phyloP scores from a whole-genome alignment of 2,888 invertebrate genomes.

The Luperina testacea region DNA sequence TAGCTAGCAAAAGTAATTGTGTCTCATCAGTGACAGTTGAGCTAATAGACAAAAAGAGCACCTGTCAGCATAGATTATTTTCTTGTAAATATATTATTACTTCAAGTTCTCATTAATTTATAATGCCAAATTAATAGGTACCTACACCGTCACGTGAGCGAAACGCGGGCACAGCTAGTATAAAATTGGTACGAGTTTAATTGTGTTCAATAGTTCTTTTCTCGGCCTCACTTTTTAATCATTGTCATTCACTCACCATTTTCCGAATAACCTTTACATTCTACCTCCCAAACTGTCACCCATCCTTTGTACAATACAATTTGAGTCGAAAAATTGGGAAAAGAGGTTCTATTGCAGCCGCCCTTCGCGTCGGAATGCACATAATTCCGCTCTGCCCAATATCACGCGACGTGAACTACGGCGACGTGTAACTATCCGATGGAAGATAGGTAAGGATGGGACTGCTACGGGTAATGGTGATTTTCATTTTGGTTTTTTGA shows the following conservation, averaged over 20 bases:
- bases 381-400: constrained; percentile 78
- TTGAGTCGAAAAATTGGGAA: constrained; percentile 39
- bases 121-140: neutral
- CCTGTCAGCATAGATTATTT: neutral
- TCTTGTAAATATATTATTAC: neutral
- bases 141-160: neutral
- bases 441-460: constrained; percentile 35
- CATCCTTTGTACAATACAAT: constrained; percentile 52
- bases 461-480: constrained; percentile 14
- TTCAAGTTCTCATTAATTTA: neutral
- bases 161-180: neutral
- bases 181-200: neutral
- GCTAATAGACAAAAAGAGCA: neutral
- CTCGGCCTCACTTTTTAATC: neutral
- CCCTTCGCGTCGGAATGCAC: constrained; percentile 77
- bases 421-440: constrained; percentile 69
- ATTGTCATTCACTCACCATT: constrained; percentile 2
- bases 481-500: neutral
- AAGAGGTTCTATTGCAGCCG: constrained; percentile 65
- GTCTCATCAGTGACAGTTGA: too few relatives aligned
- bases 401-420: constrained; percentile 75
- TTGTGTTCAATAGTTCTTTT: neutral
- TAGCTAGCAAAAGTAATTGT: too few relatives aligned
- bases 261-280: constrained; percentile 27
- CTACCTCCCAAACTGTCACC: constrained; percentile 17